A percentile compares a stretch with the other conserved stretches of the same genome.
Evolutionary conservation across 2,113 vertebrate species (phyloP).

Genomic region (Nothoprocta perdicaria): DNA sequence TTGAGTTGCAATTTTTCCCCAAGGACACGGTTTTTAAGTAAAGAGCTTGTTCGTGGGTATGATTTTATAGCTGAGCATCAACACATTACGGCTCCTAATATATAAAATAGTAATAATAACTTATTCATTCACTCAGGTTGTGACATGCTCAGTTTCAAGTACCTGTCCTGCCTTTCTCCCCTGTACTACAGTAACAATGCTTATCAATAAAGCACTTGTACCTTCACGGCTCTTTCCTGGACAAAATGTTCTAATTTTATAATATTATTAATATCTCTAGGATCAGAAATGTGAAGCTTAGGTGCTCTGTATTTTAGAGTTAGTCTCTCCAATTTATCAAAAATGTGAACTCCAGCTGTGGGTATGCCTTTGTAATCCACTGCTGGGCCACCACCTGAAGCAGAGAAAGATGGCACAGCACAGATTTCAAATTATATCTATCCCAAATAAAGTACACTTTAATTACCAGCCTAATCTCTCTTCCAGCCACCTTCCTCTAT

Average conservation of each 20-base stretch:
- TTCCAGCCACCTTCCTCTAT: neutral
- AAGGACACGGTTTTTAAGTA: neutral
- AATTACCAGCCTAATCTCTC: neutral
- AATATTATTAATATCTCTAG: neutral
- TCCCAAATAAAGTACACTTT: neutral
- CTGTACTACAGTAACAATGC: too few species aligned
- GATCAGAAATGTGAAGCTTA: neutral
- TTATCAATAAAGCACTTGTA: neutral
- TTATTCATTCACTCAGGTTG: neutral
- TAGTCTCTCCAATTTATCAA: neutral
- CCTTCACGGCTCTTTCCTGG: neutral
- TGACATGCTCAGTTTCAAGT: neutral
- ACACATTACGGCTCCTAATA: neutral
- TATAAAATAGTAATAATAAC: neutral
- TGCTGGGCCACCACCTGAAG: neutral
- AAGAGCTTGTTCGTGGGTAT: neutral
- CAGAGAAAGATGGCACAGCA: accelerated
- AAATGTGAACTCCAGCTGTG: neutral
- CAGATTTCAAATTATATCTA: neutral
- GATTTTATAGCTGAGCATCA: neutral
- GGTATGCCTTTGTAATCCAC: neutral
- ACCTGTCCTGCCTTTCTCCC: neutral
- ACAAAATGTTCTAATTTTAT: neutral
- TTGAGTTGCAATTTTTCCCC: neutral
- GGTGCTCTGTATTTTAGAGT: neutral